Percentiles rank a stretch among this genome's conserved stretches.
Evolutionary conservation across 2,113 vertebrate species (phyloP).

Genomic region (Ochotona curzoniae): DNA sequence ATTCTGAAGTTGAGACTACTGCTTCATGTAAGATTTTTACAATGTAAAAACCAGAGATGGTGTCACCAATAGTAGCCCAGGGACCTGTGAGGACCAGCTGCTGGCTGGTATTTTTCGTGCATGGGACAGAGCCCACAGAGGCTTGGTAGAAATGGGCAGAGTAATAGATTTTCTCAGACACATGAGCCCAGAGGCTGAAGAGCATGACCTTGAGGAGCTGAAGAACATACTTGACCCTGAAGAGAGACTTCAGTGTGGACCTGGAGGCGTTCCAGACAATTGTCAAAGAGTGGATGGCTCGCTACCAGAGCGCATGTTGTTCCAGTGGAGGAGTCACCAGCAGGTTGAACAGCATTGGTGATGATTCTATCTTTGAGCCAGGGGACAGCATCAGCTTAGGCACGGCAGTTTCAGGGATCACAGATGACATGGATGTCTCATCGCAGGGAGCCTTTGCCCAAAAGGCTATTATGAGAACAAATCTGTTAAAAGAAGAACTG

Average conservation of each 20-base stretch:
- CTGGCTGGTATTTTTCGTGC: too few relatives aligned
- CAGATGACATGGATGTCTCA: slow-evolving; percentile 85
- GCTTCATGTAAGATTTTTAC: not conserved
- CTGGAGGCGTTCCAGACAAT: slow-evolving; percentile 90
- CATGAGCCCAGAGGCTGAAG: slow-evolving; percentile 88
- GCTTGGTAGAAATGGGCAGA: slow-evolving; percentile 92
- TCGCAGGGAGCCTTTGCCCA: slow-evolving; percentile 91
- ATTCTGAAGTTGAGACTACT: not conserved
- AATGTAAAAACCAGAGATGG: too few relatives aligned
- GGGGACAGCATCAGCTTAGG: slow-evolving; percentile 60
- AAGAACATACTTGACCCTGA: slow-evolving; percentile 94
- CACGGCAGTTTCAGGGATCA: slow-evolving; percentile 67
- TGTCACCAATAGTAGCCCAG: too few relatives aligned
- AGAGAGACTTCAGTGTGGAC: slow-evolving; percentile 90
- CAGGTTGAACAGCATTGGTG: slow-evolving; percentile 88
- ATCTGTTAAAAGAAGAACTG: too few relatives aligned
- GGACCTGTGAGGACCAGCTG: too few relatives aligned
- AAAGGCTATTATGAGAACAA: too few relatives aligned
- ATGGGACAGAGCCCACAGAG: too few relatives aligned
- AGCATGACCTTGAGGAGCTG: slow-evolving; percentile 91
- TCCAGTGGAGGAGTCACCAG: slow-evolving; percentile 73
- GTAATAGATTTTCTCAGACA: slow-evolving; percentile 92
- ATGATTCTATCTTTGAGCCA: slow-evolving; percentile 59
- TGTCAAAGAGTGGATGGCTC: slow-evolving; percentile 93
- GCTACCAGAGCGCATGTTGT: slow-evolving; percentile 86